Base-by-base conservation (phyloP, 2,797 vertebrate genomes). In the Falco cherrug region DNA sequence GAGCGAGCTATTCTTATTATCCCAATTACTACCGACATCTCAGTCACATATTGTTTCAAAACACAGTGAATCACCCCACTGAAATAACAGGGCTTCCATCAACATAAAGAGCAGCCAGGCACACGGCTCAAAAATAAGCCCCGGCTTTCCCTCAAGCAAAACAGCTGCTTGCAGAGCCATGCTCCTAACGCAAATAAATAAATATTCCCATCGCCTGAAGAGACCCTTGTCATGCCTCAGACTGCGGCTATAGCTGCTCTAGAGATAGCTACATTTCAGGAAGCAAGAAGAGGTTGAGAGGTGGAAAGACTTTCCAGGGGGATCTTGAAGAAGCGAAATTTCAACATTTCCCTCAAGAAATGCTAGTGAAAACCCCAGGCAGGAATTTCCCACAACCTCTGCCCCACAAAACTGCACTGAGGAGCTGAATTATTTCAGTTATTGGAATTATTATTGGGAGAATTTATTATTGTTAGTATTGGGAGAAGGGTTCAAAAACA, bases 31-130 rank as follows among this genome's bases (percentile, higher is more conserved):
- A 92, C 71, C 5, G 21, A 95, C 87, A 96, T 83, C 61, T 84
- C 94, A 92, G 81, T 85, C 73, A 89, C 84, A 60, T 60, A 92
- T 56, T 93, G 92, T 96, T 96, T 95, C 94, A 96, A 96, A 97
- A 96, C 93, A 95, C 64, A 85, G 87, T 94, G 94, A 95, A 95
- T 93, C 96, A 96, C 65, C 61, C 50, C 37, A 20, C 78, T 89
- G 84, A 95, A 96, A 85, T 92, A 91, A 94, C 92, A 97, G 84
- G 53, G 83, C 79, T 95, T 93, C 93, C 87, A 91, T 95, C 91
- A 89, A 93, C 92, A 75, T 13, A 73, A 61, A 92, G 71, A 95
- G 63, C 85, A 95, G 84, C 75, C 84, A 71, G 79, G 94, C 84
- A 93, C 81, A 81, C 0, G 2, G 90, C 78, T 96, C 90, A 87